Evolutionary conservation across 2,888 invertebrate genomes (phyloP).

Genomic region (Odontomyia ornata): DNA sequence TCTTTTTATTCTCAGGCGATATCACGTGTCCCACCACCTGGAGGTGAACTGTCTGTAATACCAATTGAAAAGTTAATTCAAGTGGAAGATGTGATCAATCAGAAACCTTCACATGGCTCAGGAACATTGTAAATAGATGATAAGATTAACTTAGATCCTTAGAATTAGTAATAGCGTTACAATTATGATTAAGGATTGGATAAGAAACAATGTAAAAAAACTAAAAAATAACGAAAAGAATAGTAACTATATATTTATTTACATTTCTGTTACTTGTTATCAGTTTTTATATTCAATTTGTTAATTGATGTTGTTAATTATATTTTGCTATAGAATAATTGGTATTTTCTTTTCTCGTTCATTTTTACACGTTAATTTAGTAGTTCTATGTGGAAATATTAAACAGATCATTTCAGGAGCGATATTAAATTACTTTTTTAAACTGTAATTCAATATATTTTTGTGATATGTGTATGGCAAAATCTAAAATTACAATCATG

Average conservation of each 20-base stretch:
- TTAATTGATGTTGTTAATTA: neutral
- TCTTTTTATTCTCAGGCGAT: conserved; percentile 61
- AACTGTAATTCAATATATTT: no score
- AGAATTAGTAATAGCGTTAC: neutral
- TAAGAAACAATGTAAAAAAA: no score
- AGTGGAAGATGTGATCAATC: conserved; percentile 70
- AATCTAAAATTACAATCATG: no score
- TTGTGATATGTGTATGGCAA: no score
- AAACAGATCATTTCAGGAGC: no score
- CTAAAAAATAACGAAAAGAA: neutral
- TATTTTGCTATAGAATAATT: no score
- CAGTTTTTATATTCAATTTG: neutral
- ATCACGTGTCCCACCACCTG: conserved; percentile 68
- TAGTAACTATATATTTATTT: no score
- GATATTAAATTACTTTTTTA: no score
- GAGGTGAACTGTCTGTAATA: conserved; percentile 84
- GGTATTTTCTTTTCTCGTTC: no score
- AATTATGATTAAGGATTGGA: neutral
- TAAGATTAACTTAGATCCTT: neutral
- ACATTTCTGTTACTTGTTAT: no score
- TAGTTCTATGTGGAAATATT: no score
- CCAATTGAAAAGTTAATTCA: conserved; percentile 85
- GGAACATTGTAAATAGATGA: conserved; percentile 50
- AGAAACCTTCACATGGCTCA: conserved; percentile 55
- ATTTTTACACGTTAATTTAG: no score